A percentile compares a stretch with the other conserved stretches of the same genome.
Conservation (phyloP, 2,113 vertebrate species). For the Microcebus jonahi region DNA sequence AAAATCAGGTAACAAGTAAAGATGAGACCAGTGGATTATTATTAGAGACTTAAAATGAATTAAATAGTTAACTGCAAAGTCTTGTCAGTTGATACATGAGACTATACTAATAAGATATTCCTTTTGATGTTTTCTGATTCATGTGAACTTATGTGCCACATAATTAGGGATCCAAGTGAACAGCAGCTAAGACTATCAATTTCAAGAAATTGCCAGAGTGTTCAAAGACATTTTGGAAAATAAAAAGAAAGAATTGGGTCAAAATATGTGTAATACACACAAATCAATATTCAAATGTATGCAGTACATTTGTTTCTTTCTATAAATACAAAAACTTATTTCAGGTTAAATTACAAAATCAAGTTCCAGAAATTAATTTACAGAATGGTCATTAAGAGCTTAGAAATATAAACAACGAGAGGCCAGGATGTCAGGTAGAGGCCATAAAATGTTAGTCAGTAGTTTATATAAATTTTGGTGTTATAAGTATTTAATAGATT, state of each 20-base stretch:
- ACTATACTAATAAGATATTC: background rate
- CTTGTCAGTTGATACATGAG: background rate
- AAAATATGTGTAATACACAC: background rate
- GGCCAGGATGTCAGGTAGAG: background rate
- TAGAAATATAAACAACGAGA: background rate
- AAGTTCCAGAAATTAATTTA: conserved; percentile 17
- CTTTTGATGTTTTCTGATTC: background rate
- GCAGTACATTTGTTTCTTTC: background rate
- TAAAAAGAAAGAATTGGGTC: background rate
- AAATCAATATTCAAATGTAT: background rate
- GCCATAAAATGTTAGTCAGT: background rate
- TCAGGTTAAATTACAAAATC: conserved; percentile 3
- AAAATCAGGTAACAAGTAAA: background rate
- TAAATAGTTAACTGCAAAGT: background rate
- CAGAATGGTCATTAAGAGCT: background rate
- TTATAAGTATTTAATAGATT: background rate
- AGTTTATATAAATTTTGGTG: background rate
- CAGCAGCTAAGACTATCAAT: background rate
- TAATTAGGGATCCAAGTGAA: background rate
- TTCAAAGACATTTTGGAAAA: background rate
- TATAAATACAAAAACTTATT: background rate
- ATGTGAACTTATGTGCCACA: background rate
- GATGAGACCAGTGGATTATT: background rate
- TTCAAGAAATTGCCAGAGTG: background rate
- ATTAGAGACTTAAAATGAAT: background rate